Evolutionary conservation across 2,888 invertebrate species (phyloP).

Genomic region (Hirtodrosophila duncani): DNA sequence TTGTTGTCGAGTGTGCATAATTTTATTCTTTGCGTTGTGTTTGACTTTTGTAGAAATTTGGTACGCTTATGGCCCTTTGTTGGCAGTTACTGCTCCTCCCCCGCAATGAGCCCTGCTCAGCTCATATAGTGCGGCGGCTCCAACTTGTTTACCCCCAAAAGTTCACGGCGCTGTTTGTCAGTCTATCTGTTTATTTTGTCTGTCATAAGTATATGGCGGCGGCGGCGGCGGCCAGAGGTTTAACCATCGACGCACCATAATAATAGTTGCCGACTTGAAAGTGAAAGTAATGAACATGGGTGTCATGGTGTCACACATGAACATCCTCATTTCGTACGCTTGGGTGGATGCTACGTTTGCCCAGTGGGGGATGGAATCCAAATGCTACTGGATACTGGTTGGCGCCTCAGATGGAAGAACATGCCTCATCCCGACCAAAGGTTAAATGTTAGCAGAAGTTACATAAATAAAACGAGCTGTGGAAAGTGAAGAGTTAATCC

Average conservation of each 20-base stretch:
- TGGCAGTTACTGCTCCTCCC: background rate
- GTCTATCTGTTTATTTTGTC: background rate
- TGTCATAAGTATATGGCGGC: constrained; percentile 6
- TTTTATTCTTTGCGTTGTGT: constrained; percentile 62
- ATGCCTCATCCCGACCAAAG: no score
- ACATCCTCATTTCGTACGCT: constrained; percentile 10
- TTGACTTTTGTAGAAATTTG: constrained; percentile 53
- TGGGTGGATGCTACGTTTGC: no score
- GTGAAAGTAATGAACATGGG: constrained; percentile 32
- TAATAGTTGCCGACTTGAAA: constrained; percentile 36
- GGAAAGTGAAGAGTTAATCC: no score
- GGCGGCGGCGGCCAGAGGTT: no score
- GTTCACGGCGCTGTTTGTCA: constrained; percentile 5
- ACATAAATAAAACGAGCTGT: no score
- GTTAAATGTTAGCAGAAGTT: no score
- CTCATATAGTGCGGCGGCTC: no score
- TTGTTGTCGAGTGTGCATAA: constrained; percentile 60
- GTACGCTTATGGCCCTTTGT: constrained; percentile 28
- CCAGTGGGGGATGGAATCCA: constrained; percentile 7
- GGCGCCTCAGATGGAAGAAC: no score
- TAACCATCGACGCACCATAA: background rate
- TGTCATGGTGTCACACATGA: constrained; percentile 26
- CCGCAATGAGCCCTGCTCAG: no score
- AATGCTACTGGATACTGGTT: background rate
- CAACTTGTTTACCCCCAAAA: constrained; percentile 12